Evolutionary conservation across 2,113 vertebrate species (phyloP), one percentile per base, ranked within the genome.

Genomic region (Lota lota): DNA sequence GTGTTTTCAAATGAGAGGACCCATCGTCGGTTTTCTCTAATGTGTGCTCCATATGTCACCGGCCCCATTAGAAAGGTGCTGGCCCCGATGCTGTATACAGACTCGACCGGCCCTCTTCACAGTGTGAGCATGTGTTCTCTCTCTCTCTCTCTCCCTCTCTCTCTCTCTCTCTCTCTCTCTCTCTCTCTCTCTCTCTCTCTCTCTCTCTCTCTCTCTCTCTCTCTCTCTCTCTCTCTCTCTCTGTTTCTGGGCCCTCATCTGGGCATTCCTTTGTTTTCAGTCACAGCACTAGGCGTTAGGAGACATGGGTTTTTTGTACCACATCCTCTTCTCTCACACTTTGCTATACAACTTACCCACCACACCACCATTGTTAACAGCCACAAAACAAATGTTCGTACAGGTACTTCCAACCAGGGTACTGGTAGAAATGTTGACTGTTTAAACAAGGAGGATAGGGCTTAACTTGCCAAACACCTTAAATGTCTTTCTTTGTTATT

Each of bases 41-140:
- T 88, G 80, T 87, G 84, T 78, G 76, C 75, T 78, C 83, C 86
- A 86, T 88, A 87, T 87, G 88, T 90, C 85, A 88, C 81, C 75
- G 80, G 78, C 79, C 60, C 83, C 80, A 83, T 85, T 83, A 85
- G 79, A 72, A 69, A 77, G 85, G 80, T 75, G 75, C 79, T 79
- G 60, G 69, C 67, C 85, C 83, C 82, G 81, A 79, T 75, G 47
- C 22, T n/a, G 21, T 18, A 59, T 22, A 24, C n/a, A 22, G 60
- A 3, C 16, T 36, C 61, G 6, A n/a, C 21, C 16, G 28, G 17
- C 22, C 22, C 36, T 33, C 17, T 14, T 40, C 21, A 15, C 59
- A 16, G 20, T 22, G 14, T 15, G 15, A 60, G 17, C 22, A 22
- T 6, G 20, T 33, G 15, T 22, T 12, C 22, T 10, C 15, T 33